phyloP scores from a whole-genome alignment of 1,140 invertebrate species.

The Rhagoletis pomonella region DNA sequence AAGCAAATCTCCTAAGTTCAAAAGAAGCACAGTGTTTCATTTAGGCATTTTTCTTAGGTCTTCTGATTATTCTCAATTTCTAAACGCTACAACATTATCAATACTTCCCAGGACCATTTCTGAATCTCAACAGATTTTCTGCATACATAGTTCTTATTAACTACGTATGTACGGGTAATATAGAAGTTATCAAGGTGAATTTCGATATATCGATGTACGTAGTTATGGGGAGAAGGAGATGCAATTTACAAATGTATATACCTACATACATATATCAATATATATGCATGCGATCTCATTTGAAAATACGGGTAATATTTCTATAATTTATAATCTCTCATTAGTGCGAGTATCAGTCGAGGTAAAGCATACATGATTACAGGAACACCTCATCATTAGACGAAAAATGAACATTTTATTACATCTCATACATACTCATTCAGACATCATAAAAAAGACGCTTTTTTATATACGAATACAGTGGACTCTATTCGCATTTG shows the following conservation, averaged over 20 bases:
- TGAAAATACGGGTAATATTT: constrained; percentile 33
- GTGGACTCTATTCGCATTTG: constrained; percentile 18
- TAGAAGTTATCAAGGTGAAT: background rate
- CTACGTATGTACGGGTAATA: background rate
- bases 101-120: background rate
- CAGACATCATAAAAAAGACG: constrained; percentile 42
- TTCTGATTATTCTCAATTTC: too few relatives aligned
- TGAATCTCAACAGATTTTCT: background rate
- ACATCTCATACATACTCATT: constrained; percentile 35
- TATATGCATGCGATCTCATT: constrained; percentile 28
- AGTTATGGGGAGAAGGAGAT: too few relatives aligned
- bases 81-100: background rate
- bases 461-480: background rate
- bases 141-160: constrained; percentile 14
- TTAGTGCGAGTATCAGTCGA: constrained; percentile 18
- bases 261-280: background rate
- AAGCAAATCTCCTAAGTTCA: too few relatives aligned
- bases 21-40: too few relatives aligned
- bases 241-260: background rate
- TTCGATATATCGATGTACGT: background rate
- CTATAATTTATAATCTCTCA: constrained; percentile 49
- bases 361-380: constrained; percentile 20
- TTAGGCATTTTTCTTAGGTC: too few relatives aligned
- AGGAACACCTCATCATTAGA: constrained; percentile 47
- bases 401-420: constrained; percentile 44